Base-by-base conservation (phyloP, 2,888 invertebrate species). In the Cryptocephalus moraei region DNA sequence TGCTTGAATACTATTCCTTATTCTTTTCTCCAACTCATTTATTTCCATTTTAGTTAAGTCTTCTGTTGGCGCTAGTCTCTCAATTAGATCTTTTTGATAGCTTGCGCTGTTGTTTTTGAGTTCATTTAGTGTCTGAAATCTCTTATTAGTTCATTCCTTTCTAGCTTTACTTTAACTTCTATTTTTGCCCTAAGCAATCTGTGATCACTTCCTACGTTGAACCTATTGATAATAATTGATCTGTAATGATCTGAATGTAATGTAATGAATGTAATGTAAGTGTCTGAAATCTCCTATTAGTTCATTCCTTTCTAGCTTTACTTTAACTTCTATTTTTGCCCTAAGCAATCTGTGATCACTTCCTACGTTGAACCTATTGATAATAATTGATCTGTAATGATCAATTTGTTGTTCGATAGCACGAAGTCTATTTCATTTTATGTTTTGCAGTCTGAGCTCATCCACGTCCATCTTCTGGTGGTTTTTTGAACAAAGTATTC, bases 401-500 rank as follows among this genome's bases (percentile, higher is more conserved):
- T 39, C 11, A 13, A 8, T 11, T 39, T 39, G 11, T 39, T 39
- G 39, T 39, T 39, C 11, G 39, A 39, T 39, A 39, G 8, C 9
- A 39, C 11, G 12, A 39, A 39, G 11, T 9, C 9, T 9, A 11
- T 9, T 39, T 13, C 39, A 11, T n/a, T n/a, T n/a, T n/a, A n/a
- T n/a, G n/a, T n/a, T n/a, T n/a, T n/a, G n/a, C n/a, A n/a, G n/a
- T n/a, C 12, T 11, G 9, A 8, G 39, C 11, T 39, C 12, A 39
- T 39, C n/a, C n/a, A n/a, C n/a, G n/a, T n/a, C n/a, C n/a, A n/a
- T n/a, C n/a, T n/a, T n/a, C n/a, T n/a, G n/a, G n/a, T 45, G 13
- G 41, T 41, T 45, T 45, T 14, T 41, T 45, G 41, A 45, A 45
- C n/a, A 41, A 45, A 9, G 40, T 32, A 32, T 45, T 45, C 45